Evolutionary conservation across 2,888 invertebrate genomes (phyloP), one percentile per base, ranked within the genome.

Genomic region (Sphecodes monilicornis): DNA sequence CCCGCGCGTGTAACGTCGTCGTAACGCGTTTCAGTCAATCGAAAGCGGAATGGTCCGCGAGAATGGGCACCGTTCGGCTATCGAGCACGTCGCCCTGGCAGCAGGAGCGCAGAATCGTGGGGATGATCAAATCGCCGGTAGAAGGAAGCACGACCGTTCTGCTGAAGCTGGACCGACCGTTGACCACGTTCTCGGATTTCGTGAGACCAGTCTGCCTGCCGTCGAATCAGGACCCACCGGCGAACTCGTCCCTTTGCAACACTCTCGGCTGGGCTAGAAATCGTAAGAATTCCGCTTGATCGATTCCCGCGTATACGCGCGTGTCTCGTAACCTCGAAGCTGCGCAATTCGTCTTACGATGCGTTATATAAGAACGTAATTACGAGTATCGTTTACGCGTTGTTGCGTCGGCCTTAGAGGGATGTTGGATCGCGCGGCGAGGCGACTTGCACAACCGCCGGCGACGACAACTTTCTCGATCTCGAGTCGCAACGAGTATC

Each of bases 81-180:
- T 96, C 97, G 66, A 97, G 97, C 84, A 97, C 97, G 1, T 97
- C 98, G 0, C 98, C 98, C 0, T 98, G 98, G 98, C 97, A 98
- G 90, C 98, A 98, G 93, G 97, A 98, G 89, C 96, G 97, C 74
- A 96, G 97, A 79, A 97, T 98, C 76, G 96, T 98, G 6, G 98
- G 98, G 46, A 97, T 98, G 97, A 97, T 98, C 26, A 98, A 98
- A 90, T 98, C 98, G 0, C 98, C 98, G 0, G 98, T 98, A 0
- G 98, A 98, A 94, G 98, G 98, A 36, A 98, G 98, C 90, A 97
- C 97, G 86, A 96, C 98, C 8, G 98, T 98, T 0, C 95, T 98
- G 78, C 96, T 98, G 66, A 97, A 98, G 86, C 95, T 98, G 60
- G 98, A 98, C 90, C 96, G 97, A 80, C 96, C 97, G 0, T 96